Evolutionary conservation across 2,888 invertebrate species (phyloP).

Genomic region (Plebejus anna): DNA sequence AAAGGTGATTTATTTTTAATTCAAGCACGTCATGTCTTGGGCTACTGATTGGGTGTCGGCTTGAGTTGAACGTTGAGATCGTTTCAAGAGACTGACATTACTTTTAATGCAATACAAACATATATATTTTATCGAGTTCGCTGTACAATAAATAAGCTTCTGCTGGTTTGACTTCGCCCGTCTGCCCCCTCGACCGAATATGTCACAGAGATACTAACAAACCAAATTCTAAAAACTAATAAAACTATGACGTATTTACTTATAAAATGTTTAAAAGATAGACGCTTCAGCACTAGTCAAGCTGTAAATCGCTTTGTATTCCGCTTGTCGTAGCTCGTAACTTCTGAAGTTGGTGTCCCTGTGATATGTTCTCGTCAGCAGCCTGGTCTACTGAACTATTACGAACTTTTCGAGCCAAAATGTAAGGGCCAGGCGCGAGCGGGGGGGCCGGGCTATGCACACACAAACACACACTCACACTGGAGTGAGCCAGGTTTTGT

Average conservation of each 20-base stretch:
- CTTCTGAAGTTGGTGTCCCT: background rate
- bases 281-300: background rate
- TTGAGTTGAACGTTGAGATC: background rate
- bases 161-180: background rate
- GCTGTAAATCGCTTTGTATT: background rate
- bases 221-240: background rate
- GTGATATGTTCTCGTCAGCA: background rate
- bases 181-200: background rate
- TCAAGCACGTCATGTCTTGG: background rate
- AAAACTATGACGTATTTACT: background rate
- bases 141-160: slow-evolving; percentile 24
- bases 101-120: slow-evolving; percentile 1
- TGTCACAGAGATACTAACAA: background rate
- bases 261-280: background rate
- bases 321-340: background rate
- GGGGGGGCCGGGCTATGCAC: background rate
- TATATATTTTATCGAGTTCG: background rate
- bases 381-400: background rate
- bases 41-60: background rate
- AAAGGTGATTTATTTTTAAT: background rate
- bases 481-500: slow-evolving; percentile 21
- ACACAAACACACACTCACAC: background rate
- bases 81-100: slow-evolving; percentile 26
- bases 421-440: background rate
- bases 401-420: background rate